Conservation (phyloP, 2,888 invertebrate species). For the Standfussiana lucernea region DNA sequence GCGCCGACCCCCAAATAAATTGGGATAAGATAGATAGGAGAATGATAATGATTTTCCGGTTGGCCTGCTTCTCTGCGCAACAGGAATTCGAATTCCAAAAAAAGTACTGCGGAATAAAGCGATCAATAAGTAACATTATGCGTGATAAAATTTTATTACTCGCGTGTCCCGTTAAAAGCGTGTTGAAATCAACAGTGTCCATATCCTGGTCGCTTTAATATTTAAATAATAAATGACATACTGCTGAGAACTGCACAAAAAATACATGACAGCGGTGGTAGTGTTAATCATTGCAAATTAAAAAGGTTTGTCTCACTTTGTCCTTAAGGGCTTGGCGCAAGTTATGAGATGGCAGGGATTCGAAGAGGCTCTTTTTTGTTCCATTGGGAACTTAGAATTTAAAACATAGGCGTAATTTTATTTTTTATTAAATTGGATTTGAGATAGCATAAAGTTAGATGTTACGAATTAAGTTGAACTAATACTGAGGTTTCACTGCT, state of each 20-base stretch:
- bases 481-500: too few species aligned
- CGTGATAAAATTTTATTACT: constrained; percentile 16
- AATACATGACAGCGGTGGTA: constrained; percentile 50
- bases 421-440: too few species aligned
- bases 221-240: constrained; percentile 53
- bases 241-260: constrained; percentile 40
- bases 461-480: too few species aligned
- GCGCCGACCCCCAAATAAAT: too few species aligned
- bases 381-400: too few species aligned
- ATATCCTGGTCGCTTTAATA: constrained; percentile 44
- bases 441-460: too few species aligned
- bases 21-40: too few species aligned
- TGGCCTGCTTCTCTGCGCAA: background rate
- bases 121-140: background rate
- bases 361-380: too few species aligned
- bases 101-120: constrained; percentile 6
- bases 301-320: constrained; percentile 66
- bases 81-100: background rate
- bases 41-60: background rate
- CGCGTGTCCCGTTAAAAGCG: constrained; percentile 19
- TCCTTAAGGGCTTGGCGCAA: constrained; percentile 43
- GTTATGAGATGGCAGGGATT: background rate
- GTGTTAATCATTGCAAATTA: constrained; percentile 70
- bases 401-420: too few species aligned
- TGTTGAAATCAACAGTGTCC: constrained; percentile 44